A percentile compares a stretch with the other conserved stretches of the same genome.
Evolutionary conservation across 2,113 vertebrate species (phyloP).

Genomic region (Vulpes vulpes): DNA sequence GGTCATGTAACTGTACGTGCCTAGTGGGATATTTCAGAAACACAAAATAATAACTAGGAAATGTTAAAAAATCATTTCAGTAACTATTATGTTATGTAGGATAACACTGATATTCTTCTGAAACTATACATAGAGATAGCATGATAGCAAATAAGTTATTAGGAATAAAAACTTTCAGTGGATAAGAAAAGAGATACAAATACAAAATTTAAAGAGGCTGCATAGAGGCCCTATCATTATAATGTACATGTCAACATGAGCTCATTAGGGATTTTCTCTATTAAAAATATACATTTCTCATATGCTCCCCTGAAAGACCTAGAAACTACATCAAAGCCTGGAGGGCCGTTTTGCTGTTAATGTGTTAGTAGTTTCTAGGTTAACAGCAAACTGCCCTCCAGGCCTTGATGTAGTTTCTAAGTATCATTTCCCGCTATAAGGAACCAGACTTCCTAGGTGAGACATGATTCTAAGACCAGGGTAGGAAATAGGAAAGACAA

Average conservation of each 20-base stretch:
- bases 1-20: not conserved
- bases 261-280: not conserved
- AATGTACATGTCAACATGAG: not conserved
- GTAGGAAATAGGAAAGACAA: not conserved
- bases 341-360: too few species aligned
- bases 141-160: not conserved
- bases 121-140: not conserved
- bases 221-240: not conserved
- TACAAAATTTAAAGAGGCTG: not conserved
- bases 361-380: too few species aligned
- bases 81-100: not conserved
- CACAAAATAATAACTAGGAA: not conserved
- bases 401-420: not conserved
- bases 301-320: not conserved
- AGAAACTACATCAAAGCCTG: not conserved
- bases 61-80: not conserved
- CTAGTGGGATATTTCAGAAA: not conserved
- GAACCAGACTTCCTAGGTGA: not conserved
- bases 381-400: not conserved
- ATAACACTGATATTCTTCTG: not conserved
- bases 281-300: not conserved
- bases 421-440: not conserved
- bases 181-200: not conserved
- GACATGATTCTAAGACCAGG: not conserved
- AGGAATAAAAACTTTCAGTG: constrained; percentile 26